Conservation (phyloP, 2,797 vertebrate genomes). For the Coendou prehensilis region DNA sequence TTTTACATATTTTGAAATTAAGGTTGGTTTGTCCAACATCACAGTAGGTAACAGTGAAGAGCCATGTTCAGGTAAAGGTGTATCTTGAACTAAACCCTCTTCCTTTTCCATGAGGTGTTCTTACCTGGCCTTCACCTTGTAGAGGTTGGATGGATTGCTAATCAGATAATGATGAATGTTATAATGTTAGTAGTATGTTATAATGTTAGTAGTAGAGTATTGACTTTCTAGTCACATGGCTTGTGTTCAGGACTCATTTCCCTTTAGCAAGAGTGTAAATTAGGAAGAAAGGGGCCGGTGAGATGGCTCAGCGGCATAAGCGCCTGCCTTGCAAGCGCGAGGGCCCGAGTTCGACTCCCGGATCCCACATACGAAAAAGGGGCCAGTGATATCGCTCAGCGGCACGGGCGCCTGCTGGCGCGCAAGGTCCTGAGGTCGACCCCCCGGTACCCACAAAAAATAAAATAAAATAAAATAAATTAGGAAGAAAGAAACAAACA, state of each 20-base stretch:
- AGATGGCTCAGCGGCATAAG: too few species aligned
- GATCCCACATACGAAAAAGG: too few species aligned
- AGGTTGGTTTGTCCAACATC: not conserved
- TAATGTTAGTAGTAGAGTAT: not conserved
- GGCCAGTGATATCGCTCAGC: too few species aligned
- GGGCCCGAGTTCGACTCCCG: too few species aligned
- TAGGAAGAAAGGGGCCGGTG: conserved; percentile 40
- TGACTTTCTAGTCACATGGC: not conserved
- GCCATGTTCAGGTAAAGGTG: not conserved
- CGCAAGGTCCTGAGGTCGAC: too few species aligned
- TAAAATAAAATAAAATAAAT: too few species aligned
- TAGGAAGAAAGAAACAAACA: not conserved
- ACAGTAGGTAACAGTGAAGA: not conserved
- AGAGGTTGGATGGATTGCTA: not conserved
- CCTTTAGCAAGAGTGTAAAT: not conserved
- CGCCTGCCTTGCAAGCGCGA: too few species aligned
- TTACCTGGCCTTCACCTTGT: not conserved
- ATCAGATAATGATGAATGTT: conserved; percentile 18
- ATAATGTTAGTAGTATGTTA: not conserved
- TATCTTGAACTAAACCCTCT: not conserved
- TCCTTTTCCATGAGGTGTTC: conserved; percentile 22
- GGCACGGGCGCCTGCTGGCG: too few species aligned
- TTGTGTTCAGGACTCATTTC: not conserved
- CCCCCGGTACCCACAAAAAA: too few species aligned
- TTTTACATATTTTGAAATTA: conserved; percentile 20